A percentile compares a stretch with the other conserved stretches of the same genome.
These are phyloP conservation scores for Chaetodon trifascialis DNA, from an alignment of 2,113 vertebrate genomes.

Conservation along the genomic window DNA sequence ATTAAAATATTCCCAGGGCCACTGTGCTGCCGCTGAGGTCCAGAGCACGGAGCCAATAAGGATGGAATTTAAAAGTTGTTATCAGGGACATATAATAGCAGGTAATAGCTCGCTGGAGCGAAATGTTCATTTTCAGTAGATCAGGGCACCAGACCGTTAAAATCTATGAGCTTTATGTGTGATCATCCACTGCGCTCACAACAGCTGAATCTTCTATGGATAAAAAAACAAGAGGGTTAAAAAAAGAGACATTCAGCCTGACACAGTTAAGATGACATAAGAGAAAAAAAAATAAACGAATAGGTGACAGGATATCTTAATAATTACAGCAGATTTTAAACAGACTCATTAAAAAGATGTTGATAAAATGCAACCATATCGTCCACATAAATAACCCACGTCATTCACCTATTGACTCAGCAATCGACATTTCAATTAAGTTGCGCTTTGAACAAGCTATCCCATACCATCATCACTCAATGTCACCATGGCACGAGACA, in stretches of 20 bases:
- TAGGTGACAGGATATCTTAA: not conserved
- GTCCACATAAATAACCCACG: slow-evolving; percentile 31
- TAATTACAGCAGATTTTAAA: not conserved
- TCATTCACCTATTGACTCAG: slow-evolving; percentile 47
- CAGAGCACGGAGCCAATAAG: not conserved
- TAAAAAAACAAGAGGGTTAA: not conserved
- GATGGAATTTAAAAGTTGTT: slow-evolving; percentile 12
- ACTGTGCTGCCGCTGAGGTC: not conserved
- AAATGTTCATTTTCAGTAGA: not conserved
- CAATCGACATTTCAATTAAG: slow-evolving; percentile 77
- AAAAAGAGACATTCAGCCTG: not conserved
- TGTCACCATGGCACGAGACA: slow-evolving; percentile 46
- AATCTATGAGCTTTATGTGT: slow-evolving; percentile 32
- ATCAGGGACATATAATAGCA: not conserved
- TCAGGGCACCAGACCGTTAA: slow-evolving; percentile 63
- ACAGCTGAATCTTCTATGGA: not conserved
- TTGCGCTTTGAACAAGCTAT: slow-evolving; percentile 57
- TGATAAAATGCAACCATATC: not conserved
- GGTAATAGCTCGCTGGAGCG: not conserved
- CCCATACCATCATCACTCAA: slow-evolving; percentile 58
- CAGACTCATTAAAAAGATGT: not conserved
- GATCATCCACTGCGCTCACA: not conserved
- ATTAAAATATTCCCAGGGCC: slow-evolving; percentile 1
- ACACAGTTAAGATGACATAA: too few relatives aligned
- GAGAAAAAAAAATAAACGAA: not conserved